Evolutionary conservation across 2,113 vertebrate species (phyloP).

Genomic region (Anguilla japonica): DNA sequence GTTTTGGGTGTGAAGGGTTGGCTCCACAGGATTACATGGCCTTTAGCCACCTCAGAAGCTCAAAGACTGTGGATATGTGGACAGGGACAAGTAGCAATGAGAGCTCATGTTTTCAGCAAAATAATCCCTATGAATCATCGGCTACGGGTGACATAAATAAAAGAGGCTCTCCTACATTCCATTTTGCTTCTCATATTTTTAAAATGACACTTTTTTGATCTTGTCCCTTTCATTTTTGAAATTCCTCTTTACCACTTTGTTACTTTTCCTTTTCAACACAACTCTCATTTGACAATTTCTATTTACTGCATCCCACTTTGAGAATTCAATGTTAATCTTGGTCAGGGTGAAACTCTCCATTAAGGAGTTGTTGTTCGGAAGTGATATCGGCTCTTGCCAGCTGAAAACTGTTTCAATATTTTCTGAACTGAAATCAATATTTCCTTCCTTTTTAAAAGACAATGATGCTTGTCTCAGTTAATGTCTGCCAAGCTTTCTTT

Average conservation of each 20-base stretch:
- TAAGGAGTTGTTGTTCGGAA: not conserved
- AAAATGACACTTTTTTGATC: not conserved
- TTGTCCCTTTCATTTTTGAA: not conserved
- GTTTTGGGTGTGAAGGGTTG: not conserved
- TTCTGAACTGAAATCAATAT: not conserved
- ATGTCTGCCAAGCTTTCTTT: slow-evolving; percentile 5
- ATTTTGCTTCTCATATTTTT: too few relatives aligned
- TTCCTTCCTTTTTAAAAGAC: slow-evolving; percentile 11
- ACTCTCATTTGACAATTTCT: not conserved
- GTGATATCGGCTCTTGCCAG: not conserved
- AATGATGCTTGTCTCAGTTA: not conserved
- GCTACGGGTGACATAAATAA: not conserved
- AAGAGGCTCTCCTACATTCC: too few relatives aligned
- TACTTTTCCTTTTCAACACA: not conserved
- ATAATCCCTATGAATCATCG: not conserved
- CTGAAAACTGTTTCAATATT: not conserved
- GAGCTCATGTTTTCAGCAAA: not conserved
- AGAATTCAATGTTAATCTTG: not conserved
- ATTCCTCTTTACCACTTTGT: not conserved
- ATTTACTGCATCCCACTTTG: not conserved
- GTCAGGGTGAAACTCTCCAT: not conserved
- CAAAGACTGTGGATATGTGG: not conserved
- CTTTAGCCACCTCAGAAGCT: not conserved
- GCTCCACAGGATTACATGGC: not conserved
- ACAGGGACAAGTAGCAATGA: not conserved